Conservation (phyloP, 2,888 invertebrate genomes). For the Stenichneumon culpator region DNA sequence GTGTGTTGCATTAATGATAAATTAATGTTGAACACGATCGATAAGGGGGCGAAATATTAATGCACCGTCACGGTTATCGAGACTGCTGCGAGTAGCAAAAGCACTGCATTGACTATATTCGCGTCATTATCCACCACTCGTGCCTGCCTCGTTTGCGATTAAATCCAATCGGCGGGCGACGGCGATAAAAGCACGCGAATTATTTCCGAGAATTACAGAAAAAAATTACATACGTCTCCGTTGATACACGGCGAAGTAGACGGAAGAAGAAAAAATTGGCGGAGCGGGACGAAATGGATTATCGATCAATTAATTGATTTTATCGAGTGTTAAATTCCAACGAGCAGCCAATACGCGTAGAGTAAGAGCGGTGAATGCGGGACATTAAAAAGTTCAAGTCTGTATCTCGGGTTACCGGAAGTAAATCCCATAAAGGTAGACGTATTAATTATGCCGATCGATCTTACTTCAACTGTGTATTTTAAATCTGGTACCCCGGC, state of each 20-base stretch:
- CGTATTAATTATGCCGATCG: neutral
- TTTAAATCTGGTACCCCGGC: neutral
- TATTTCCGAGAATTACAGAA: conserved; percentile 22
- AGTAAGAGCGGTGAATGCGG: neutral
- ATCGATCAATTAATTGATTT: conserved; percentile 7
- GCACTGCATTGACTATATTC: conserved; percentile 22
- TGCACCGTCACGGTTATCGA: conserved; percentile 34
- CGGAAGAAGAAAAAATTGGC: neutral
- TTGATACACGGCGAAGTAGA: neutral
- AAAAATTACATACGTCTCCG: conserved; percentile 7
- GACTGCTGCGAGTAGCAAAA: conserved; percentile 41
- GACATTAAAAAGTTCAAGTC: neutral
- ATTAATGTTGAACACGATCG: conserved; percentile 35
- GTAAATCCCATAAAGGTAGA: neutral
- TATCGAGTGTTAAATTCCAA: conserved; percentile 17
- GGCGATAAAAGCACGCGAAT: conserved; percentile 39
- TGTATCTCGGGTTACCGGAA: neutral
- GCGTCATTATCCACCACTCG: neutral
- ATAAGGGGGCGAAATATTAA: conserved; percentile 46
- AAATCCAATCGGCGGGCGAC: conserved; percentile 35
- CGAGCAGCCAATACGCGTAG: neutral
- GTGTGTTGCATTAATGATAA: conserved; percentile 44
- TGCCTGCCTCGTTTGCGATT: conserved; percentile 35
- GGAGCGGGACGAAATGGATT: neutral
- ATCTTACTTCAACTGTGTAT: neutral